Percentiles rank a stretch among this genome's conserved stretches.
phyloP scores from a whole-genome alignment of 1,140 invertebrate genomes.

The Acromyrmex charruanus region DNA sequence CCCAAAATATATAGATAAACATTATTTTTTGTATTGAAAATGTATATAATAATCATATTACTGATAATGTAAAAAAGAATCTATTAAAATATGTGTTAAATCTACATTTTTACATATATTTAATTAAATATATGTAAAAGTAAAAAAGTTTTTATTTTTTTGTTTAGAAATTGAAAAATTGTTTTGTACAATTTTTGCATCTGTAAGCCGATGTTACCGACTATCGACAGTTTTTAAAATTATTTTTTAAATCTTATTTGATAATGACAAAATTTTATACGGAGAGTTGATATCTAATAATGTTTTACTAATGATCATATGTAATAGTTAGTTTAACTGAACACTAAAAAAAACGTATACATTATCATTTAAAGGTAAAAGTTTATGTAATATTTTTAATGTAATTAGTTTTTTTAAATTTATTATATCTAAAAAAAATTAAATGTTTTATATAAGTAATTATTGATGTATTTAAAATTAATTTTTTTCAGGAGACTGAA shows the following conservation, averaged over 20 bases:
- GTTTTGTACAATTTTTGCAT: not conserved
- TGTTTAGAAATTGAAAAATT: not conserved
- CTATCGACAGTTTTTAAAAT: not conserved
- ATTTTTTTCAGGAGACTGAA: slow-evolving; percentile 12
- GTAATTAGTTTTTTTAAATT: not conserved
- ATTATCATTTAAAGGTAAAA: not conserved
- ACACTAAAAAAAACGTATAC: not conserved
- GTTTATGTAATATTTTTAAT: not conserved
- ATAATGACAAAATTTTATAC: not conserved
- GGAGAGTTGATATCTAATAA: not conserved
- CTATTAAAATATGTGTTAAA: too few species aligned
- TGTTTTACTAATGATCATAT: not conserved
- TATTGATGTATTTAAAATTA: slow-evolving; percentile 20
- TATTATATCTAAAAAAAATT: not conserved
- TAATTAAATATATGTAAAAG: not conserved
- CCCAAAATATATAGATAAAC: not conserved
- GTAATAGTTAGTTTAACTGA: too few species aligned
- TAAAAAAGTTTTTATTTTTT: not conserved
- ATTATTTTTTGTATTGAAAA: too few species aligned
- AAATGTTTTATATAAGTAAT: slow-evolving; percentile 13
- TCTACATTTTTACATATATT: not conserved
- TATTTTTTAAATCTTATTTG: not conserved
- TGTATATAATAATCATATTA: too few species aligned
- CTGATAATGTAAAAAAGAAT: too few species aligned
- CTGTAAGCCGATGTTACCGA: not conserved